Base-by-base conservation (phyloP, 1,140 invertebrate genomes). In the Andrena cerasifolii region DNA sequence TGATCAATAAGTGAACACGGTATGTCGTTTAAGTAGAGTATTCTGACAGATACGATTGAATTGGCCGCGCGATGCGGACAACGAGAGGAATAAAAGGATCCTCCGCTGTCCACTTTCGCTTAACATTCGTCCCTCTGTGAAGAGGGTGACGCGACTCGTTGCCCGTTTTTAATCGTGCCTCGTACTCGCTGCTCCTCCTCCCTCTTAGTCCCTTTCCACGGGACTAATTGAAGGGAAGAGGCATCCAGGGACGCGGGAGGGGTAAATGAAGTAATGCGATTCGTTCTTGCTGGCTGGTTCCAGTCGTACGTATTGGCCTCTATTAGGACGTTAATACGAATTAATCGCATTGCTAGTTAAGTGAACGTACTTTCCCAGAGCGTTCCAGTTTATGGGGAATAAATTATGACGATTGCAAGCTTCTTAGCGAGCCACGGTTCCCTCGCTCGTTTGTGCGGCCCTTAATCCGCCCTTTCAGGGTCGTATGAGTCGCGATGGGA, bases 151-250 rank as follows among this genome's bases (percentile, higher is more conserved):
- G 62, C 77, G 71, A 75, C 53, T 75, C 56, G 62, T 45, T 75
- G 62, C 24, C 74, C 78, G 33, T 53, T 79, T 79, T 79, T 62
- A 75, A 73, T 26, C 33, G 45, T 61, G 24, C 33, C 28, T 33
- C 28, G 58, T 18, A 33, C 16, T 43, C n/a, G 67, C 4, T 36
- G 18, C 16, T 14, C 61, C 75, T 65, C 58, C 70, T 68, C 71
- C 28, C 33, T 80, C 51, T 54, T 21, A 16, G 36, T 31, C 8
- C 1, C 56, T 78, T 79, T 79, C 43, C 59, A 21, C 62, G 54
- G 31, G 68, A 61, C 51, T 79, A 83, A 84, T 84, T 84, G 77
- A 70, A 84, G 76, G 45, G 66, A 73, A 26, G n/a, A 56, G 59
- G 36, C 63, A 51, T 66, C 14, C 33, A 45, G 28, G 51, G 51